Conservation (phyloP, 2,888 invertebrate species). For the Neoaliturus tenellus region DNA sequence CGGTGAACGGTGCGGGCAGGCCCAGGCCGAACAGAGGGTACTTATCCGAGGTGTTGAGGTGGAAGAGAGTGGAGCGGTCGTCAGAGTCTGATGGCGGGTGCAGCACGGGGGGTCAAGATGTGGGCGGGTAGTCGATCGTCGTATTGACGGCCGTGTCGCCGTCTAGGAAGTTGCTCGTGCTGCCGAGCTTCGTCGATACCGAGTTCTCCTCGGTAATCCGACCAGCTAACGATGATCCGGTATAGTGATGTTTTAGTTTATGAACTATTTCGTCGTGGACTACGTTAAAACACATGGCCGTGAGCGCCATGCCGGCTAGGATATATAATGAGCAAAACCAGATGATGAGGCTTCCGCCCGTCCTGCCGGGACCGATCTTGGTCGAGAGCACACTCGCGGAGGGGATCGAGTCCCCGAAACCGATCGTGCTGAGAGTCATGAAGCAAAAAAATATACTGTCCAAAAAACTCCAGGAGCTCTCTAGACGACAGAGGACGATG, state of each 20-base stretch:
- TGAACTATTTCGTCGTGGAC: slow-evolving; percentile 93
- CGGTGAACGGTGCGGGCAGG: background rate
- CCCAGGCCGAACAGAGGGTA: slow-evolving; percentile 36
- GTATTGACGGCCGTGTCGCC: slow-evolving; percentile 40
- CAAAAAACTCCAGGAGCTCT: slow-evolving; percentile 89
- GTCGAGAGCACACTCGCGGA: slow-evolving; percentile 58
- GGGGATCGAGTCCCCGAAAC: slow-evolving; percentile 80
- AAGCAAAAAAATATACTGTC: slow-evolving; percentile 97
- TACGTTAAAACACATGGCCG: slow-evolving; percentile 94
- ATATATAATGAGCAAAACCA: slow-evolving; percentile 95
- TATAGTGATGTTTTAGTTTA: slow-evolving; percentile 81
- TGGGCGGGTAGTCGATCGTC: slow-evolving; percentile 41
- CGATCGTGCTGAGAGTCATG: slow-evolving; percentile 95
- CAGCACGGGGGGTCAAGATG: slow-evolving; percentile 45
- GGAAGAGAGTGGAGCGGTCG: slow-evolving; percentile 9
- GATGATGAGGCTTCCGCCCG: slow-evolving; percentile 75
- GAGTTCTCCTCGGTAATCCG: slow-evolving; percentile 55
- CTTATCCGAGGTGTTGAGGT: background rate
- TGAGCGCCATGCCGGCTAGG: slow-evolving; percentile 89
- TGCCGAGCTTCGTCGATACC: slow-evolving; percentile 54
- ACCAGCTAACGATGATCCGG: slow-evolving; percentile 28
- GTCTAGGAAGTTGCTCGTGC: slow-evolving; percentile 57
- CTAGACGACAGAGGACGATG: slow-evolving; percentile 90
- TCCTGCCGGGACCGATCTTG: slow-evolving; percentile 57
- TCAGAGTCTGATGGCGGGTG: background rate